Percentiles rank a stretch among this genome's conserved stretches.
Evolutionary conservation across 2,888 invertebrate genomes (phyloP).

Genomic region (Drosophila acutilabella): DNA sequence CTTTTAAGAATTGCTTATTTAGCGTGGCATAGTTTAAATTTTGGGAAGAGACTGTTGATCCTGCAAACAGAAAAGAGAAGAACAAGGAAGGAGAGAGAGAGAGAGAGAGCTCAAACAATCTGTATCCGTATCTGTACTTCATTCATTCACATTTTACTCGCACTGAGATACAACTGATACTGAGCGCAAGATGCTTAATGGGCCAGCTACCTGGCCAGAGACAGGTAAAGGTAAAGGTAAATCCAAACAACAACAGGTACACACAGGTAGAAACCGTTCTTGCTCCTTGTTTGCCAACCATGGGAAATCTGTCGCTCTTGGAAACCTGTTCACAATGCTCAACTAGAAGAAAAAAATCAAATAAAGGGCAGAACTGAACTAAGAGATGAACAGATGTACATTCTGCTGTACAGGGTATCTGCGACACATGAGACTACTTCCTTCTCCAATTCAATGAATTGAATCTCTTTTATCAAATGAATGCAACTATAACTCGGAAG

Average conservation of each 20-base stretch:
- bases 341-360: background rate
- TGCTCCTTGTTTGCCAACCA: constrained; percentile 68
- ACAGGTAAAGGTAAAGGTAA: constrained; percentile 52
- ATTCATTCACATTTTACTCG: constrained; percentile 66
- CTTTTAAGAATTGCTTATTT: constrained; percentile 21
- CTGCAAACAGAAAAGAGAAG: background rate
- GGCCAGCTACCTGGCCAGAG: constrained; percentile 54
- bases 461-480: constrained; percentile 69
- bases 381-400: constrained; percentile 66
- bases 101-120: constrained; percentile 17
- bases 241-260: constrained; percentile 60
- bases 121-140: constrained; percentile 66
- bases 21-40: constrained; percentile 17
- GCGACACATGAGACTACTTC: constrained; percentile 49
- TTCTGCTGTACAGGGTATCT: background rate
- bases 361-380: constrained; percentile 32
- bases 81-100: background rate
- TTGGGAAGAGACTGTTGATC: background rate
- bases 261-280: constrained; percentile 34
- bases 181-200: constrained; percentile 67
- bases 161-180: constrained; percentile 22
- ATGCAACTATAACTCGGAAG: constrained; percentile 1
- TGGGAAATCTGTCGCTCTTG: constrained; percentile 74
- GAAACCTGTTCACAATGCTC: constrained; percentile 75
- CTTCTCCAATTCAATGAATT: constrained; percentile 62